Base-by-base conservation (phyloP, 2,888 invertebrate genomes). In the Celastrina argiolus region DNA sequence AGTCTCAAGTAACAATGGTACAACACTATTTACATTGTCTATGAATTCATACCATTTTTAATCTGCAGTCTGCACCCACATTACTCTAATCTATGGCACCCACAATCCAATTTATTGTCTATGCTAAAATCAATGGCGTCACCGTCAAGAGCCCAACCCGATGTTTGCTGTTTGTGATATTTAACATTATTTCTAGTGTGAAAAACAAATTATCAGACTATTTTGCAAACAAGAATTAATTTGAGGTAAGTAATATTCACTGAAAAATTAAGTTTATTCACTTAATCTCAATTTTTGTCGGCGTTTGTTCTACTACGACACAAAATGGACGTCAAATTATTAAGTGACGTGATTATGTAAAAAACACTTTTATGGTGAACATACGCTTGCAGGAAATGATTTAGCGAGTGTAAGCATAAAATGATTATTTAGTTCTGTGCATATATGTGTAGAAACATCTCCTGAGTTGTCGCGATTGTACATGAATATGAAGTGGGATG, bases 281-380 rank as follows among this genome's bases (percentile, higher is more conserved):
- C 18, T 14, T 22, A 41, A 26, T 22, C 61, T 4, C 42, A 16
- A 34, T 31, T 36, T 22, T 45, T 61, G 34, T 66, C 66, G 59
- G 59, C 66, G 59, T 66, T 61, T 72, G 69, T 75, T 79, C 74
- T 71, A 71, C 77, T 76, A 78, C 77, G 74, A 76, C 79, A 88
- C 89, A 90, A 89, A 88, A 89, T 90, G 89, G 89, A 88, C 88
- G 89, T 88, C 89, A 83, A 73, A 78, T 76, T 78, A 78, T 81
- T 79, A 83, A 83, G 85, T 88, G 85, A 84, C 85, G 83, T 86
- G 88, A 88, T 88, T 88, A 87, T 87, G 82, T 87, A 82, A 84
- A 69, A 71, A 64, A 67, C 67, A 65, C 18, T n/a, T 39, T 14
- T 10, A 36, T 7, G 12, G 34, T 42, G 34, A 59, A 45, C 61